These are phyloP conservation scores for Serranus cabrilla DNA, from an alignment of 2,797 vertebrate species.

Conservation along the genomic window DNA sequence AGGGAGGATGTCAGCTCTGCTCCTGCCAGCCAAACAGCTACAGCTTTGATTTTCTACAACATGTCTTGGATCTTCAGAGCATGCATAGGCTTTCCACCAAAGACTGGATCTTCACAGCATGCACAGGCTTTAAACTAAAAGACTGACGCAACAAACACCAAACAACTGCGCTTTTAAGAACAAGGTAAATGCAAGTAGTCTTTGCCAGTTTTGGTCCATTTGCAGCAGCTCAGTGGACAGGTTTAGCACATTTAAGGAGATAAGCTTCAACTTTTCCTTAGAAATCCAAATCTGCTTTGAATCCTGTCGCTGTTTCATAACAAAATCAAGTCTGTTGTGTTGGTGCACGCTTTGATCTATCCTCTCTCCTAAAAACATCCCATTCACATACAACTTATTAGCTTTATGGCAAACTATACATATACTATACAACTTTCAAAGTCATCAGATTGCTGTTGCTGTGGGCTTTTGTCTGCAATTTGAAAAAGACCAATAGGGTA, in stretches of 20 bases:
- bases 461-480: no score
- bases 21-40: constrained; percentile 58
- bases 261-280: neutral
- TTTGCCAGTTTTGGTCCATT: neutral
- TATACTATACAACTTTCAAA: no score
- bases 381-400: neutral
- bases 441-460: no score
- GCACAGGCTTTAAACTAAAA: constrained; percentile 40
- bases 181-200: neutral
- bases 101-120: constrained; percentile 49
- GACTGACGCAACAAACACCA: constrained; percentile 35
- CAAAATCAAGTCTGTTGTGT: constrained; percentile 4
- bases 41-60: constrained; percentile 69
- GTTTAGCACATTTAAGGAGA: neutral
- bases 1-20: constrained; percentile 61
- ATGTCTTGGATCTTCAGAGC: constrained; percentile 49
- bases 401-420: no score
- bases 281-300: constrained; percentile 7
- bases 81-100: constrained; percentile 36
- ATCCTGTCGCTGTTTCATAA: neutral
- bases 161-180: neutral
- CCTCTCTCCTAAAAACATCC: neutral
- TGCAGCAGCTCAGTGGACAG: neutral
- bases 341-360: neutral
- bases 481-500: no score